Conservation (phyloP, 2,888 invertebrate genomes). For the Mechanitis messenoides region DNA sequence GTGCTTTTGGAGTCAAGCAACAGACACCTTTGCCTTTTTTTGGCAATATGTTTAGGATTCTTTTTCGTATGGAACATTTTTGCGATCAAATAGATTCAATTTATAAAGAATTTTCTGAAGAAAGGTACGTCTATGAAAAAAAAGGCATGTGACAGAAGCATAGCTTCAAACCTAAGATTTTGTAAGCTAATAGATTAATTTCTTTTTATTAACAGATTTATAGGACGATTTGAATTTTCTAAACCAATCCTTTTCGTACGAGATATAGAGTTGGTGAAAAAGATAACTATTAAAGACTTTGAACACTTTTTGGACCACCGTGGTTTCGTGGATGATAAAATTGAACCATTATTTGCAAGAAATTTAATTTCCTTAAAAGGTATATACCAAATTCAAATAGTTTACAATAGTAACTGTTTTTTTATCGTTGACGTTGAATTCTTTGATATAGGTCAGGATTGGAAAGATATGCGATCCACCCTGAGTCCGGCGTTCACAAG, state of each 20-base stretch:
- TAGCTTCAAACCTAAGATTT: no score
- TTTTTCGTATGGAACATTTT: slow-evolving; percentile 36
- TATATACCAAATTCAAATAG: slow-evolving; percentile 23
- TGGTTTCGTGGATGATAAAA: slow-evolving; percentile 42
- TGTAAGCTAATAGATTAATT: background rate
- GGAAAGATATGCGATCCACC: slow-evolving; percentile 45
- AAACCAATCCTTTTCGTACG: slow-evolving; percentile 52
- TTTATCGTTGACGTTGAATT: background rate
- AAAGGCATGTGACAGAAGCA: no score
- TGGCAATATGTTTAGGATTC: slow-evolving; percentile 32
- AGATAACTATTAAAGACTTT: slow-evolving; percentile 71
- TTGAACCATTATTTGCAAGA: slow-evolving; percentile 68
- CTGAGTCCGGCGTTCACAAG: slow-evolving; percentile 58
- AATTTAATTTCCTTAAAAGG: slow-evolving; percentile 66
- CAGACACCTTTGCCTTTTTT: slow-evolving; percentile 36
- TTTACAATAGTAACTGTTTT: background rate
- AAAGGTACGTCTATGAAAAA: slow-evolving; percentile 35
- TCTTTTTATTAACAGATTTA: slow-evolving; percentile 36
- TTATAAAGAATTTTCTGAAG: slow-evolving; percentile 37
- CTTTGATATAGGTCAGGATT: slow-evolving; percentile 37
- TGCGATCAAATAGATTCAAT: slow-evolving; percentile 29
- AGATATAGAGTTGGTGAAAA: slow-evolving; percentile 70
- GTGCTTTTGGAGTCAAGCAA: slow-evolving; percentile 38
- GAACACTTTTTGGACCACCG: slow-evolving; percentile 72
- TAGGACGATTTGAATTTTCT: slow-evolving; percentile 59